These are phyloP conservation scores for Bothrops jararaca DNA, from an alignment of 2,113 vertebrate species.

Conservation along the genomic window DNA sequence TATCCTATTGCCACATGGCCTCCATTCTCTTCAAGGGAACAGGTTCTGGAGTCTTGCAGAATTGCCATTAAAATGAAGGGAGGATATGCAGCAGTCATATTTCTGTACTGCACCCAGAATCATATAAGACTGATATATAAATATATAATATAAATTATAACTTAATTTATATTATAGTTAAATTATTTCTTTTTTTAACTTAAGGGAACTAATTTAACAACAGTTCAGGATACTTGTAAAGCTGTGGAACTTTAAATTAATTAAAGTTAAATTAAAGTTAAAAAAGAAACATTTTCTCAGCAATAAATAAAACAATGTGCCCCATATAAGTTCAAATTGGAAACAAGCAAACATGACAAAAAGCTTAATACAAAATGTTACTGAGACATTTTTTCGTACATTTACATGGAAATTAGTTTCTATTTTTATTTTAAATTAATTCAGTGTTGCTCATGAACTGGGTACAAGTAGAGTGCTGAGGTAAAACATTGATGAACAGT, in stretches of 20 bases:
- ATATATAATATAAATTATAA: slow-evolving; percentile 16
- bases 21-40: background rate
- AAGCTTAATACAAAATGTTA: slow-evolving; percentile 81
- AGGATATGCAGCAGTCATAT: background rate
- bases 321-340: slow-evolving; percentile 74
- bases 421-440: slow-evolving; percentile 52
- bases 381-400: slow-evolving; percentile 72
- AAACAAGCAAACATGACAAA: slow-evolving; percentile 76
- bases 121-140: slow-evolving; percentile 63
- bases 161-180: background rate
- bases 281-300: slow-evolving; percentile 61
- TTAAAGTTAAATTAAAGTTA: background rate
- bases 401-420: slow-evolving; percentile 75
- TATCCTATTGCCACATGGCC: background rate
- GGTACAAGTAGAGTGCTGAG: slow-evolving; percentile 88
- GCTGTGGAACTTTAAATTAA: background rate
- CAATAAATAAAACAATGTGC: slow-evolving; percentile 79
- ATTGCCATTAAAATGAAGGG: background rate
- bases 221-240: background rate
- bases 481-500: slow-evolving; percentile 86
- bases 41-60: background rate
- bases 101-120: slow-evolving; percentile 40
- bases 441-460: slow-evolving; percentile 74
- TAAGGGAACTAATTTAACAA: background rate
- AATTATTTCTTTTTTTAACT: background rate